phyloP scores from a whole-genome alignment of 2,113 vertebrate genomes.

The Antechinus stuartii region DNA sequence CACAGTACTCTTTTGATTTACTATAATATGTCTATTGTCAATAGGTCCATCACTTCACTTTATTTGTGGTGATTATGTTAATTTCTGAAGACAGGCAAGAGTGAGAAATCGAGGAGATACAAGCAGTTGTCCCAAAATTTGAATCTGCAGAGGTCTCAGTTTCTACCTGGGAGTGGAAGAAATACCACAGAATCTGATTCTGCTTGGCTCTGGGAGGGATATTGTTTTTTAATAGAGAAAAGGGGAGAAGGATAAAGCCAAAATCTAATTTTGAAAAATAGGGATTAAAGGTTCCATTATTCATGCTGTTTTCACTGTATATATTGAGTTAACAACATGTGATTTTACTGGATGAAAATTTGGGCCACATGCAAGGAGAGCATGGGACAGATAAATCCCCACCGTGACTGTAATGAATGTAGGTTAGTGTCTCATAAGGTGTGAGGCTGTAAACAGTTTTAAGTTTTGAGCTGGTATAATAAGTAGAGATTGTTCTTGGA shows the following conservation, averaged over 20 bases:
- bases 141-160: conserved; percentile 64
- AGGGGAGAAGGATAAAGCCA: conserved; percentile 78
- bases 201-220: conserved; percentile 65
- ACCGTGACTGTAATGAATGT: conserved; percentile 83
- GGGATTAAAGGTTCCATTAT: conserved; percentile 86
- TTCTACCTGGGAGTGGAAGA: conserved; percentile 62
- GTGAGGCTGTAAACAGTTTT: conserved; percentile 82
- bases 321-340: conserved; percentile 83
- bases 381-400: conserved; percentile 82
- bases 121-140: conserved; percentile 73
- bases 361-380: conserved; percentile 80
- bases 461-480: conserved; percentile 81
- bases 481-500: conserved; percentile 83
- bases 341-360: conserved; percentile 86
- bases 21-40: conserved; percentile 40
- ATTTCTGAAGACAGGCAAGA: conserved; percentile 77
- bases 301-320: conserved; percentile 84
- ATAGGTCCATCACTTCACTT: conserved; percentile 68
- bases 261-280: conserved; percentile 87
- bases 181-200: conserved; percentile 61
- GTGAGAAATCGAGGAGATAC: conserved; percentile 78
- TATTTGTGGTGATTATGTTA: conserved; percentile 74
- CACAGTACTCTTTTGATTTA: conserved; percentile 72
- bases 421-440: conserved; percentile 82
- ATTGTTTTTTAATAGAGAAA: conserved; percentile 79